A percentile compares a stretch with the other conserved stretches of the same genome.
Evolutionary conservation across 2,888 invertebrate species (phyloP).

Genomic region (Drosophila cognata): DNA sequence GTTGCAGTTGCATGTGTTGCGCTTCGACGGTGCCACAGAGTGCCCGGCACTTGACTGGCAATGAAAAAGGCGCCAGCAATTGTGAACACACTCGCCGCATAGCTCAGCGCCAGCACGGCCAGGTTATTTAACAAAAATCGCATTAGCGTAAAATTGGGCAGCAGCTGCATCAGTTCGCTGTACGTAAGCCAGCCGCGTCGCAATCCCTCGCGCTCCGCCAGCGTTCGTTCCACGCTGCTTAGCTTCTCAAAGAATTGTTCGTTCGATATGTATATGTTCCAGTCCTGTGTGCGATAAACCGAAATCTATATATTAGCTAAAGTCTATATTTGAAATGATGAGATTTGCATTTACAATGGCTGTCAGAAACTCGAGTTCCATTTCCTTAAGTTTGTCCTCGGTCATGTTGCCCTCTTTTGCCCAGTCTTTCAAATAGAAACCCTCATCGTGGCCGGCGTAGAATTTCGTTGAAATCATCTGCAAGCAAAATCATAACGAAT

Average conservation of each 20-base stretch:
- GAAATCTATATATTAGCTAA: not conserved
- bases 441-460: conserved; percentile 96
- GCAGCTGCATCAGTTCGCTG: conserved; percentile 88
- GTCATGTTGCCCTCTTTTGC: conserved; percentile 92
- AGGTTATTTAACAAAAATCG: conserved; percentile 83
- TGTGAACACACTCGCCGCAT: conserved; percentile 84
- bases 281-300: conserved; percentile 87
- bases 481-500: conserved; percentile 49
- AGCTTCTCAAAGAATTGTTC: conserved; percentile 91
- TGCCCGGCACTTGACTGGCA: conserved; percentile 86
- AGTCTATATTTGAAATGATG: not conserved
- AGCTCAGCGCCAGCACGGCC: conserved; percentile 83
- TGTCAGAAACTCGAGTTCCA: conserved; percentile 94
- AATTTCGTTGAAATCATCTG: conserved; percentile 99
- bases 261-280: conserved; percentile 93
- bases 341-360: conserved; percentile 91
- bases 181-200: conserved; percentile 93
- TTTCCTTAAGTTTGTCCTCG: conserved; percentile 90
- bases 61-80: conserved; percentile 85
- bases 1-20: conserved; percentile 23
- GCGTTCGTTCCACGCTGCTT: conserved; percentile 88
- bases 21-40: conserved; percentile 80
- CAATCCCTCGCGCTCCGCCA: conserved; percentile 90
- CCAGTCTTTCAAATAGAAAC: conserved; percentile 95
- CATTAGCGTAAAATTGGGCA: conserved; percentile 83